Base-by-base conservation (phyloP, 2,113 vertebrate species). In the Rousettus leschenaultii region DNA sequence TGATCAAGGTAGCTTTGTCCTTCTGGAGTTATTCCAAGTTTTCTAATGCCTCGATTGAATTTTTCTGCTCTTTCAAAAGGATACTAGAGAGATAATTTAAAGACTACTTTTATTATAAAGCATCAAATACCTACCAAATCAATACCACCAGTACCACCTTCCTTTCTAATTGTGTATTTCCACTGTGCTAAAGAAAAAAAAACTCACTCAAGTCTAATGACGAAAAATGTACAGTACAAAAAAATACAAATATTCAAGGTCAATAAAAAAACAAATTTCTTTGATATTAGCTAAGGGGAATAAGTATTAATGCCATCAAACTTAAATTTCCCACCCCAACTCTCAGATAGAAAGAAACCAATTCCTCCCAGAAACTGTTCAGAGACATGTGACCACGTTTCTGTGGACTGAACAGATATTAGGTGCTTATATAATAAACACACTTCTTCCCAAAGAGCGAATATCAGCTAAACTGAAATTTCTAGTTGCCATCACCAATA, bases 1-100 rank as follows among this genome's bases (percentile, higher is more conserved):
- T 99, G 99, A 98, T 99, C 99, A 95, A 99, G 99, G 97, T 99
- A 99, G 97, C 99, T 99, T 98, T 99, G 99, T 73, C 99, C 99
- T 78, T 99, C 99, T 0, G 99, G 99, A 51, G 99, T 99, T 94
- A 99, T 99, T 95, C 99, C 99, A 97, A 99, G 98, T 98, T 99
- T 99, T 96, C 99, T 99, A 98, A 99, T 99, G 91, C 99, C 99
- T 5, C 99, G 99, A 98, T 99, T 99, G 97, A 99, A 99, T 98
- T 99, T 99, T 98, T 99, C 99, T 38, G 99, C 99, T 96, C 99
- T 99, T 95, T 99, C 99, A 98, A 99, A 99, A 2, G 99, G 99
- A 97, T 99, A 99, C 99, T 99, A 93, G 35, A 97, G 95, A 98
- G 82, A 98, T 13, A 79, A 97, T 93, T 68, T 87, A 30, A 75